Base-by-base conservation (phyloP, 2,888 invertebrate species). In the Trilocha varians region DNA sequence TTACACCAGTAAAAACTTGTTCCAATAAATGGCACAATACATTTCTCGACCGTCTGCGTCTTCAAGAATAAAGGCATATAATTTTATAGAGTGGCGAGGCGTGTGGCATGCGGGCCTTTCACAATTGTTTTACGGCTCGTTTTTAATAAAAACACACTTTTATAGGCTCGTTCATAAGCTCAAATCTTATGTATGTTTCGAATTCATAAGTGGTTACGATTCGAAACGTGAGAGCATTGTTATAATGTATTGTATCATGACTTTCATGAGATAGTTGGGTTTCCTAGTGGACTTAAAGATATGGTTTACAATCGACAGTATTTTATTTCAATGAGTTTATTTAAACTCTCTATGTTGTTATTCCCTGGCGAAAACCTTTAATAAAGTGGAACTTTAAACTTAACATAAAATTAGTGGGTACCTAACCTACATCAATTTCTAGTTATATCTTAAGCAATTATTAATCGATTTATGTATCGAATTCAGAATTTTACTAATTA, bases 31-130 rank as follows among this genome's bases (percentile, higher is more conserved):
- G 11, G 25, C 25, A 25, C 25, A 25, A 25, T 25, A 25, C 11
- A 25, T 25, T 5, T 25, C 25, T 25, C 11, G 11, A 6, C 25
- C 25, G 25, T 25, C 25, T 25, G 25, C 6, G 6, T 9, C 11
- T 25, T 25, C 6, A 25, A 11, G 25, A 25, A 25, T 11, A 11
- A 5, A 25, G 4, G 25, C 25, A 25, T 25, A 59, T 59, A 48
- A 53, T 55, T 55, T 63, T 59, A 65, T 59, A 46, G 56, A 55
- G 46, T 39, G 46, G 39, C 55, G 44, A 46, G 50, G 41, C 48
- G 55, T 53, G 59, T 53, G 59, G 62, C 53, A 67, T 68, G 62
- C 65, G 66, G 67, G 67, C 46, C 54, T 50, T 25, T 25, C 45
- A 57, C 55, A 51, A 59, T 59, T 47, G 52, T 55, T 62, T 62